phyloP scores from a whole-genome alignment of 2,888 invertebrate genomes.

The Microplitis manilae region DNA sequence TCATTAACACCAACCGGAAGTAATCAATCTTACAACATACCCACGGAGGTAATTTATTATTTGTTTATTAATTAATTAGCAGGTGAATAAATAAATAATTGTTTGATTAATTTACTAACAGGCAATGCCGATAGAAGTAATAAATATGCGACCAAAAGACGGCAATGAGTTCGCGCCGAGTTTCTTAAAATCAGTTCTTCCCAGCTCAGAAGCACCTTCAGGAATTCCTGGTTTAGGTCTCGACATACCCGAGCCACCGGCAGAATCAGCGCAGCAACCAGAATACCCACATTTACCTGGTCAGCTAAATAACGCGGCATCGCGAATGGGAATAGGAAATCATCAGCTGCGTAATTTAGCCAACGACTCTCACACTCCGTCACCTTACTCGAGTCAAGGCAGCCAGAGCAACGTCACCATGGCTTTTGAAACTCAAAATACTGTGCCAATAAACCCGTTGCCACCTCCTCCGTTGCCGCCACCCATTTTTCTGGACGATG shows the following conservation, averaged over 20 bases:
- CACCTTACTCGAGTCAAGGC: slow-evolving; percentile 69
- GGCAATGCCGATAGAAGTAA: slow-evolving; percentile 76
- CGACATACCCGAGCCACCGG: slow-evolving; percentile 58
- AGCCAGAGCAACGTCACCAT: slow-evolving; percentile 64
- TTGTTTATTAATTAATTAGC: background rate
- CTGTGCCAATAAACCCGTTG: slow-evolving; percentile 60
- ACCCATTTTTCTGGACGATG: slow-evolving; percentile 69
- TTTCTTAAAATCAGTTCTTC: slow-evolving; percentile 75
- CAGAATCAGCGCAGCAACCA: slow-evolving; percentile 58
- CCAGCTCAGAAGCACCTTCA: slow-evolving; percentile 66
- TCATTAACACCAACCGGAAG: slow-evolving; percentile 60
- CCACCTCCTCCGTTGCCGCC: slow-evolving; percentile 70
- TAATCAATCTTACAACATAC: slow-evolving; percentile 63
- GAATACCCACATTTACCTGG: slow-evolving; percentile 72
- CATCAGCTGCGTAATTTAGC: slow-evolving; percentile 60
- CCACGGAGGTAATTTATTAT: slow-evolving; percentile 62
- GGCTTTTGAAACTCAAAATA: slow-evolving; percentile 58
- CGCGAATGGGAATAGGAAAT: slow-evolving; percentile 57
- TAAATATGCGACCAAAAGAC: slow-evolving; percentile 73
- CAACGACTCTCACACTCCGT: slow-evolving; percentile 65
- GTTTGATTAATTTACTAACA: slow-evolving; percentile 46
- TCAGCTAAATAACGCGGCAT: slow-evolving; percentile 61
- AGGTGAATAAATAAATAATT: background rate
- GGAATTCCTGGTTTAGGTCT: slow-evolving; percentile 68
- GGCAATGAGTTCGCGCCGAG: slow-evolving; percentile 72